These are phyloP conservation scores for Drosophila leonis DNA, from an alignment of 2,888 invertebrate species.

Conservation along the genomic window DNA sequence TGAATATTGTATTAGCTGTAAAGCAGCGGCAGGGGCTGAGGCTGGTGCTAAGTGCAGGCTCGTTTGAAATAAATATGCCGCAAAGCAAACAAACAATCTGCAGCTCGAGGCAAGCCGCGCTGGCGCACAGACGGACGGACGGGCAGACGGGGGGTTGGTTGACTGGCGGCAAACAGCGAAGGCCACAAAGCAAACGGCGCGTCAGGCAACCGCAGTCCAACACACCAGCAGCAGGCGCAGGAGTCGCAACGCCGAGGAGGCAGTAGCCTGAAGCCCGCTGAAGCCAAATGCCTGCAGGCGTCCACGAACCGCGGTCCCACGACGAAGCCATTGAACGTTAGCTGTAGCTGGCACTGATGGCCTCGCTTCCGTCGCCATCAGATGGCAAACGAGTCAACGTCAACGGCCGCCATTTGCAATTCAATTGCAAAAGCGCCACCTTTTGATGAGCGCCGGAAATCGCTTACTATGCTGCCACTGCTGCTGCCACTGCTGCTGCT, in stretches of 20 bases:
- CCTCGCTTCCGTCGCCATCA: conserved; percentile 71
- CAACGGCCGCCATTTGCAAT: conserved; percentile 80
- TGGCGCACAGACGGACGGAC: conserved; percentile 1
- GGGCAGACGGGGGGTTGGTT: conserved; percentile 7
- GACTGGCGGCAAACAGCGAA: conserved; percentile 29
- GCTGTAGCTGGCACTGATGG: conserved; percentile 72
- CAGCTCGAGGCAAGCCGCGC: conserved; percentile 32
- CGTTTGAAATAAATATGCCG: conserved; percentile 82
- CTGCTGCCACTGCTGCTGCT: not conserved
- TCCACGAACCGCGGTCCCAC: conserved; percentile 1
- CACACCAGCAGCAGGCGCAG: conserved; percentile 28
- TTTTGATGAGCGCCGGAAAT: conserved; percentile 79
- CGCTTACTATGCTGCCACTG: conserved; percentile 70
- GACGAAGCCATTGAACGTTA: conserved; percentile 60
- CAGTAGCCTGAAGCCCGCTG: conserved; percentile 27
- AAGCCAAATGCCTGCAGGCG: conserved; percentile 27
- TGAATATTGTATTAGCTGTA: conserved; percentile 78
- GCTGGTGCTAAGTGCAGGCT: conserved; percentile 74
- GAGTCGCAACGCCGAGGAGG: conserved; percentile 9
- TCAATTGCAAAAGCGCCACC: conserved; percentile 79
- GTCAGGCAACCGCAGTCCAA: conserved; percentile 67
- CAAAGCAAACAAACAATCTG: conserved; percentile 80
- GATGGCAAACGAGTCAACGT: conserved; percentile 51
- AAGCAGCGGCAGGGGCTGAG: conserved; percentile 8
- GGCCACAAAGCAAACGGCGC: conserved; percentile 71